Evolutionary conservation across 2,113 vertebrate genomes (phyloP).

Genomic region (Columbina picui): DNA sequence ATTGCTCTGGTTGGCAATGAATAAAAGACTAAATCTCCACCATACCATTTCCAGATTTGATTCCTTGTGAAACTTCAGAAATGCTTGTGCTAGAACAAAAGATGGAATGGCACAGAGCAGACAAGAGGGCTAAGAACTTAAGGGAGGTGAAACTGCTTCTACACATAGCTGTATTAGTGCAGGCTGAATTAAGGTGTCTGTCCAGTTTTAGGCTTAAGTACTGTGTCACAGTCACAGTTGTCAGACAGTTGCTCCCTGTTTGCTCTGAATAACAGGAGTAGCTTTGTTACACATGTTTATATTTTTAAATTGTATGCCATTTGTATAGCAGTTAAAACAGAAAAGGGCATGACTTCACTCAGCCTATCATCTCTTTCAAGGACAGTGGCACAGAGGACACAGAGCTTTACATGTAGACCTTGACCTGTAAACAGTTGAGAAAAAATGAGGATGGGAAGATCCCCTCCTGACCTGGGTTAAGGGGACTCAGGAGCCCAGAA

Average conservation of each 20-base stretch:
- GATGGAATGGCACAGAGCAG: neutral
- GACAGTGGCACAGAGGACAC: neutral
- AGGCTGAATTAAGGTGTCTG: neutral
- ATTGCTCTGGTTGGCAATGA: neutral
- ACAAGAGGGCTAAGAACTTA: neutral
- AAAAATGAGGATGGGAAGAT: neutral
- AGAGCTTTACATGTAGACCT: neutral
- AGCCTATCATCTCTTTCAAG: neutral
- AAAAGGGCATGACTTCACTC: neutral
- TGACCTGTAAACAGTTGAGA: neutral
- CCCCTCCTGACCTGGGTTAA: neutral
- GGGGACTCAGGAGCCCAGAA: neutral
- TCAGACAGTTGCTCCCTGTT: neutral
- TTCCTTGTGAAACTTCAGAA: neutral
- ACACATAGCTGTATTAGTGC: neutral
- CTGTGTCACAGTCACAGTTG: neutral
- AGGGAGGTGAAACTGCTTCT: neutral
- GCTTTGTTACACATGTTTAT: neutral
- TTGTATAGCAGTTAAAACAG: neutral
- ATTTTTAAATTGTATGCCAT: neutral
- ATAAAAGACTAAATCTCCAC: neutral
- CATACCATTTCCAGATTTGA: neutral
- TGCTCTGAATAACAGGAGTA: neutral
- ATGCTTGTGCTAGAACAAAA: neutral
- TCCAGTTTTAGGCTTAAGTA: neutral